These are phyloP conservation scores for Aproaerema taeniolella DNA, from an alignment of 2,888 invertebrate genomes.

Conservation along the genomic window DNA sequence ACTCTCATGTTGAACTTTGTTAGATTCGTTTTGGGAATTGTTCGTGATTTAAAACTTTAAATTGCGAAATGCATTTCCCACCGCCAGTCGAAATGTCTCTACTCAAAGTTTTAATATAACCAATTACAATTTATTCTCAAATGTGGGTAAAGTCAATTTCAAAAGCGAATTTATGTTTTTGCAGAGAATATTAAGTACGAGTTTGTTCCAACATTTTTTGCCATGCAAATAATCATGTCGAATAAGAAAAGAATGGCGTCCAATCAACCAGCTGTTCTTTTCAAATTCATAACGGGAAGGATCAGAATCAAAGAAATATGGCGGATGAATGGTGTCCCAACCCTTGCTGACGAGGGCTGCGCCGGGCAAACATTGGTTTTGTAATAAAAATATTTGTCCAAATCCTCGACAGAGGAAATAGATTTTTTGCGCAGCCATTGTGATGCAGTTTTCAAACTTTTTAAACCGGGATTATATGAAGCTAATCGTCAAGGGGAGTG, in stretches of 20 bases:
- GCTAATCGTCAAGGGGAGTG: slow-evolving; percentile 54
- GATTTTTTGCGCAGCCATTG: slow-evolving; percentile 60
- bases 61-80: background rate
- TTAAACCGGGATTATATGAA: slow-evolving; percentile 62
- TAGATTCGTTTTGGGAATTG: slow-evolving; percentile 24
- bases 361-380: slow-evolving; percentile 69
- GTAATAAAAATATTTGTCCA: slow-evolving; percentile 74
- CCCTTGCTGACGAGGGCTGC: slow-evolving; percentile 64
- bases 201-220: no score
- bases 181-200: no score
- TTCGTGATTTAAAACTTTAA: background rate
- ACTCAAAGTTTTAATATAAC: no score
- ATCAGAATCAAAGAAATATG: slow-evolving; percentile 54
- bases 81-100: background rate
- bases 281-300: slow-evolving; percentile 50
- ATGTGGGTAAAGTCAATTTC: no score
- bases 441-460: slow-evolving; percentile 50
- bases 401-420: slow-evolving; percentile 56
- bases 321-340: slow-evolving; percentile 56
- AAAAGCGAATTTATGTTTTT: no score
- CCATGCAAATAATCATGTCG: no score
- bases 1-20: slow-evolving; percentile 33
- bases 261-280: slow-evolving; percentile 52
- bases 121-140: no score
- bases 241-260: slow-evolving; percentile 32